Base-by-base conservation (phyloP, 2,888 invertebrate genomes). In the Cataglyphis livida region DNA sequence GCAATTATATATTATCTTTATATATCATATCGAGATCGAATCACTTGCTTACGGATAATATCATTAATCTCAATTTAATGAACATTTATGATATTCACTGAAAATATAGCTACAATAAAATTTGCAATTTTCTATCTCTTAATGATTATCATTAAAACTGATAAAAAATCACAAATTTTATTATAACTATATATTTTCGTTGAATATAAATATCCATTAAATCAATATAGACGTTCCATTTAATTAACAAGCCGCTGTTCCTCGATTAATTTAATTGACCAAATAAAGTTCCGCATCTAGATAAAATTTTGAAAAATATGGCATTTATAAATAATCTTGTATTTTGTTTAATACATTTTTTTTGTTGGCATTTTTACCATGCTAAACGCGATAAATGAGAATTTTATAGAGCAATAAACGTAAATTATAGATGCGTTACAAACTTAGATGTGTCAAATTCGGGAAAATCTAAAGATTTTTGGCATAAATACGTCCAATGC, bases 81-180 rank as follows among this genome's bases (percentile, higher is more conserved):
- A 10, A 3, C 15, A 44, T 44, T 44, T 12, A 44, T 44, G 44
- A 44, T 44, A 44, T 44, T 15, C 12, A 41, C 1, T 12, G 41
- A 41, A 41, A 41, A 44, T 44, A 35, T 35, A 35, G 35, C 35
- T 35, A 35, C 6, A 35, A 35, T 35, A 35, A 35, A 35, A 35
- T 35, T 6, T 35, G 6, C 6, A 6, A 35, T 35, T 35, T 35
- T 35, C 32, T 6, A 35, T 35, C 32, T 35, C 4, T 35, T 35
- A 35, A 35, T 35, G 35, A 35, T 35, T 35, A 35, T 35, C 6
- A 7, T 35, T 35, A 35, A 35, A 35, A 35, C 35, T 0, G 25
- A 68, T 54, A n/a, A 38, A 54, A 66, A 38, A 68, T 68, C 15
- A 18, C 15, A 32, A 51, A 75, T 48, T 75, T 75, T 32, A n/a